These are phyloP conservation scores for Drosophila helvetica DNA, from an alignment of 2,888 invertebrate species.

Conservation along the genomic window DNA sequence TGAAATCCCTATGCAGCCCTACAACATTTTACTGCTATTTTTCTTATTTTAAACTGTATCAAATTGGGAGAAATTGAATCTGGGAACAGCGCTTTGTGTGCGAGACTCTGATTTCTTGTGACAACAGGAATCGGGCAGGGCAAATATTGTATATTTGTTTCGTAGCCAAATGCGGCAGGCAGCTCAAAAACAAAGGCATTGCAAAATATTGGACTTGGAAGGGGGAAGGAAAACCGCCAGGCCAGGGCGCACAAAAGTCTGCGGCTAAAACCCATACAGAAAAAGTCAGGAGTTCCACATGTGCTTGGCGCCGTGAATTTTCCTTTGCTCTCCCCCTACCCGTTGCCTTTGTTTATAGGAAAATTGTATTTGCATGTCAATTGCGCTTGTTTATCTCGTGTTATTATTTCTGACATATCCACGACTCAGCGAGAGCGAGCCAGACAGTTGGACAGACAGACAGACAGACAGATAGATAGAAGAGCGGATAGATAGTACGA, in stretches of 20 bases:
- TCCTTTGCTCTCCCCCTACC: conserved; percentile 15
- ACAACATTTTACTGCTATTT: too few species aligned
- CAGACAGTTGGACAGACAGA: conserved; percentile 23
- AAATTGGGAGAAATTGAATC: background rate
- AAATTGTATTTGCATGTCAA: conserved; percentile 77
- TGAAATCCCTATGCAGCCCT: too few species aligned
- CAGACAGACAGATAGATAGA: background rate
- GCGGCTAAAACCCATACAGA: too few species aligned
- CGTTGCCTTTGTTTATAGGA: conserved; percentile 16
- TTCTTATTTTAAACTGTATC: background rate
- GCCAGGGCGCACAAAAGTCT: background rate
- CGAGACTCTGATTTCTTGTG: conserved; percentile 67
- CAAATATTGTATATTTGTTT: conserved; percentile 75
- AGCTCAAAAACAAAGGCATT: conserved; percentile 66
- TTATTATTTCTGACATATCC: conserved; percentile 74
- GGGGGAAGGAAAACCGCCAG: conserved; percentile 9
- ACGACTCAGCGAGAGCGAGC: conserved; percentile 42
- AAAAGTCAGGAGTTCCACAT: background rate
- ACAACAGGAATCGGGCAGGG: conserved; percentile 58
- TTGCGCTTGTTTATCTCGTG: conserved; percentile 75
- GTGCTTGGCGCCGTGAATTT: conserved; percentile 42
- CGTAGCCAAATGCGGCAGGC: conserved; percentile 54
- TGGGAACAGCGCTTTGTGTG: background rate
- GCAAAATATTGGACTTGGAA: conserved; percentile 61
- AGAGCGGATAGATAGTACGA: background rate